These are phyloP conservation scores for Stichopus horrens DNA, from an alignment of 53 echinoderm and acorn worm species.

Conservation along the genomic window DNA sequence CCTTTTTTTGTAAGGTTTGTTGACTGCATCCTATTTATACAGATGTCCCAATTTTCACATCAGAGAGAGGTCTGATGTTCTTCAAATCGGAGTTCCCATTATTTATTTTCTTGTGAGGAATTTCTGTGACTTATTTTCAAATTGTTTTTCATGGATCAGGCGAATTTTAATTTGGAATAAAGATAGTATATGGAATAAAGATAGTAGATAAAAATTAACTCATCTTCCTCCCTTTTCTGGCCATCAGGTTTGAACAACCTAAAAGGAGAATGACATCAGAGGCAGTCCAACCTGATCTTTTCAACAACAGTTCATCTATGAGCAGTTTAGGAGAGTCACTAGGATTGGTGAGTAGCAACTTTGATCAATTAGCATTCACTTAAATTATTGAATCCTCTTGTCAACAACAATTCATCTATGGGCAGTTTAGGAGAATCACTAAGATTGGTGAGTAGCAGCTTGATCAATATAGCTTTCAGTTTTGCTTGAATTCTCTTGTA, in stretches of 20 bases:
- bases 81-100: too few species aligned
- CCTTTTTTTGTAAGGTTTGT: too few species aligned
- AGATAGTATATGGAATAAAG: too few species aligned
- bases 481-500: neutral
- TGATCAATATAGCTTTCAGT: neutral
- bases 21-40: too few species aligned
- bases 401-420: conserved; percentile 37
- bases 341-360: conserved; percentile 27
- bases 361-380: neutral
- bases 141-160: too few species aligned
- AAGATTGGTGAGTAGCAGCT: conserved; percentile 21
- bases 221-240: neutral
- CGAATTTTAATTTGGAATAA: too few species aligned
- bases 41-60: too few species aligned
- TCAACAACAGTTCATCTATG: conserved; percentile 42
- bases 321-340: conserved; percentile 45
- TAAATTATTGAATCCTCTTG: neutral
- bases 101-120: too few species aligned
- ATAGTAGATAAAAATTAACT: neutral
- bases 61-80: too few species aligned
- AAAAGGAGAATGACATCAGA: conserved; percentile 59
- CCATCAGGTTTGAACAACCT: conserved; percentile 63
- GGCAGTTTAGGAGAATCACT: conserved; percentile 45
- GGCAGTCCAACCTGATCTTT: conserved; percentile 64
- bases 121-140: too few species aligned